Evolutionary conservation across 2,888 invertebrate species (phyloP).

Genomic region (Drosophila conformis): DNA sequence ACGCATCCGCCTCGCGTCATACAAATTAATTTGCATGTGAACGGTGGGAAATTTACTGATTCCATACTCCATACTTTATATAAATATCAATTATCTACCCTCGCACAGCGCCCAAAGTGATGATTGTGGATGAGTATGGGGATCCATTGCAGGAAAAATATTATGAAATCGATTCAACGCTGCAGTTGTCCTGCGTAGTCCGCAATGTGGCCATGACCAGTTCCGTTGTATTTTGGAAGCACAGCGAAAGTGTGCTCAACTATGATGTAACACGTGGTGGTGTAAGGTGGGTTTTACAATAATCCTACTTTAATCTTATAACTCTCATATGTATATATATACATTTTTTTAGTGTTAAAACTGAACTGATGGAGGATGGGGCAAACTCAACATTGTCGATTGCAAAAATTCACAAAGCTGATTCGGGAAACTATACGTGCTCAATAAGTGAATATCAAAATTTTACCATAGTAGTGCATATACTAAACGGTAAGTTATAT

Average conservation of each 20-base stretch:
- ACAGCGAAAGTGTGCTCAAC: conserved; percentile 86
- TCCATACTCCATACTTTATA: background rate
- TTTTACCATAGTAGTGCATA: conserved; percentile 86
- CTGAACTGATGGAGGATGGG: conserved; percentile 86
- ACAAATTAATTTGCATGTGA: conserved; percentile 86
- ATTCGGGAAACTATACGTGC: conserved; percentile 87
- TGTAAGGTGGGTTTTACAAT: conserved; percentile 83
- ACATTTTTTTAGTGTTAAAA: conserved; percentile 84
- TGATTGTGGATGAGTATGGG: conserved; percentile 86
- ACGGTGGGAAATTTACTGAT: conserved; percentile 81
- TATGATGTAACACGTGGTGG: conserved; percentile 86
- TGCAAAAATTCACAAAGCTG: conserved; percentile 86
- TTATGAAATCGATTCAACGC: conserved; percentile 87
- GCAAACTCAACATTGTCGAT: conserved; percentile 86
- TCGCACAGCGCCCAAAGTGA: conserved; percentile 86
- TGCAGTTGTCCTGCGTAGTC: conserved; percentile 86
- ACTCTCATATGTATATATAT: background rate
- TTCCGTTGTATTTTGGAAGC: conserved; percentile 86
- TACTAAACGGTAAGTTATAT: conserved; percentile 86
- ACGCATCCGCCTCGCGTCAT: conserved; percentile 86
- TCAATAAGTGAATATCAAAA: conserved; percentile 86
- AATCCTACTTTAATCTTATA: background rate
- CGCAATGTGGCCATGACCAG: conserved; percentile 86
- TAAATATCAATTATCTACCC: background rate
- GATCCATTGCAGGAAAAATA: conserved; percentile 86